Percentiles rank a stretch among this genome's conserved stretches.
Conservation (phyloP, 2,797 vertebrate species). For the Lagodon rhomboides region DNA sequence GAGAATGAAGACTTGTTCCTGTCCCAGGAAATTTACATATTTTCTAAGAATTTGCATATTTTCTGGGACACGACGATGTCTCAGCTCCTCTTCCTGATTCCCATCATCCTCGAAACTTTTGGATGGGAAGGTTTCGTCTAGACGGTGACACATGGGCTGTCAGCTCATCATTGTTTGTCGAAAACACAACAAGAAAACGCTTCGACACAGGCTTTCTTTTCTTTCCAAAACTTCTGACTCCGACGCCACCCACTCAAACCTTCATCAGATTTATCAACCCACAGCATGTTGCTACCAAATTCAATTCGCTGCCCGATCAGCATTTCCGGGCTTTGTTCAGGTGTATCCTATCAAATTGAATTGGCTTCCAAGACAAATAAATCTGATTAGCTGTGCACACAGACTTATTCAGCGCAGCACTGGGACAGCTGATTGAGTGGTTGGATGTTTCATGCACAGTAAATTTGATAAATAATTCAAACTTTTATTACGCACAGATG, state of each 20-base stretch:
- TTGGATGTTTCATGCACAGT: slow-evolving; percentile 29
- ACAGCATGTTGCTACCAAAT: slow-evolving; percentile 4
- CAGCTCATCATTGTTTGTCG: slow-evolving; percentile 24
- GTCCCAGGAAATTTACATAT: slow-evolving; percentile 69
- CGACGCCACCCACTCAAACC: not conserved
- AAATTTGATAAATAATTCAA: slow-evolving; percentile 70
- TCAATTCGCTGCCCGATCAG: not conserved
- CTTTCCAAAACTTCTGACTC: slow-evolving; percentile 12
- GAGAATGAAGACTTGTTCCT: slow-evolving; percentile 49
- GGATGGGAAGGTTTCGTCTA: slow-evolving; percentile 23
- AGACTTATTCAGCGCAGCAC: slow-evolving; percentile 2
- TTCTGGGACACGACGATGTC: slow-evolving; percentile 66
- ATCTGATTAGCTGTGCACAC: slow-evolving; percentile 47
- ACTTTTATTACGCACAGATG: slow-evolving; percentile 48
- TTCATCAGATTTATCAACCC: slow-evolving; percentile 17
- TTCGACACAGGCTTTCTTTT: not conserved
- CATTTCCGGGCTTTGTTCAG: slow-evolving; percentile 43
- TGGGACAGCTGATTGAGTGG: slow-evolving; percentile 50
- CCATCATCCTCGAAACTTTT: slow-evolving; percentile 35
- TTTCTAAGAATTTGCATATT: slow-evolving; percentile 68
- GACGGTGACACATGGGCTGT: slow-evolving; percentile 13
- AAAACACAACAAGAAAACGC: not conserved
- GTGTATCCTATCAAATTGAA: slow-evolving; percentile 43
- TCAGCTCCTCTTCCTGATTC: slow-evolving; percentile 47
- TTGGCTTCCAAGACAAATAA: slow-evolving; percentile 36